A percentile compares a stretch with the other conserved stretches of the same genome.
Conservation (phyloP, 2,797 vertebrate genomes). For the Champsocephalus esox region DNA sequence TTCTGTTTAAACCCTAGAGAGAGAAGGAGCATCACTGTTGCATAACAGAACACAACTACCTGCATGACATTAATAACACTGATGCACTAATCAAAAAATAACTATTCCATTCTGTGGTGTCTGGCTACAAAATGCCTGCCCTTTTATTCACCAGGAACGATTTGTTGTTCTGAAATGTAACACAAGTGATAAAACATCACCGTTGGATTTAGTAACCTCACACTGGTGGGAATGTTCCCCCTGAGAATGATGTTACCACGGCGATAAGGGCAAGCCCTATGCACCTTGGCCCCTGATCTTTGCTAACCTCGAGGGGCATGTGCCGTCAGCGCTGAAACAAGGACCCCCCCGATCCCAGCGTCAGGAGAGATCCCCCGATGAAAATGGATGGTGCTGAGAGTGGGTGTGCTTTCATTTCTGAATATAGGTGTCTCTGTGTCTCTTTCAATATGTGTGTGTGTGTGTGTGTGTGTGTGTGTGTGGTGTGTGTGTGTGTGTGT, state of each 20-base stretch:
- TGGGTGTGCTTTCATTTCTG: conserved; percentile 10
- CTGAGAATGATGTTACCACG: conserved; percentile 70
- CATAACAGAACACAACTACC: neutral
- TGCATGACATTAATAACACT: neutral
- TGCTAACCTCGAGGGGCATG: conserved; percentile 55
- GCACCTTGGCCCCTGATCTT: conserved; percentile 70
- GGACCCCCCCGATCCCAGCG: conserved; percentile 21
- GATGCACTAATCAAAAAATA: neutral
- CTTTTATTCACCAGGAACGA: neutral
- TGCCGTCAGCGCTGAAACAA: conserved; percentile 48
- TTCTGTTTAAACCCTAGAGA: conserved; percentile 2
- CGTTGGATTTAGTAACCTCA: conserved; percentile 54
- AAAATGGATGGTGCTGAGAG: conserved; percentile 64
- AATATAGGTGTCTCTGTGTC: neutral
- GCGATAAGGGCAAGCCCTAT: conserved; percentile 76
- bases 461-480: neutral
- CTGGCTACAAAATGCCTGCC: neutral
- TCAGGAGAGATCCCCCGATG: conserved; percentile 45
- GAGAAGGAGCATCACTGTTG: neutral
- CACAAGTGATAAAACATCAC: conserved; percentile 27
- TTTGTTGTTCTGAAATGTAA: conserved; percentile 3
- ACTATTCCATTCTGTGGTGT: neutral
- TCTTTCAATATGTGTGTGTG: neutral
- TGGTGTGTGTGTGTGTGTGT: neutral
- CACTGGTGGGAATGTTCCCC: conserved; percentile 68